These are phyloP conservation scores for Acinonyx jubatus DNA, from an alignment of 2,113 vertebrate genomes.

Conservation along the genomic window DNA sequence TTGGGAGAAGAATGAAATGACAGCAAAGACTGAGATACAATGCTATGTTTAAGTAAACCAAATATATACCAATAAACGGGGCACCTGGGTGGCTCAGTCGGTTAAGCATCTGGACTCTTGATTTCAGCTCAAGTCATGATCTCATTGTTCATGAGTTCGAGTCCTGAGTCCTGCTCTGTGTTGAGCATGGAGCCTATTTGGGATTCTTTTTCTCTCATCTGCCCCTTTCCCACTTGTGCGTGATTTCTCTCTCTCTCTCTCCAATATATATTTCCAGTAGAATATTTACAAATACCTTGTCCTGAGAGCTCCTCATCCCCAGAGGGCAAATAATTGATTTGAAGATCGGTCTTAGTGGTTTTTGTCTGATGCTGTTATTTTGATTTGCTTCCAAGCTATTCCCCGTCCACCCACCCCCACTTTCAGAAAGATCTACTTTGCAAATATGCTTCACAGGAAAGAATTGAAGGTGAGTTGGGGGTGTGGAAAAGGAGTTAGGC, in stretches of 20 bases:
- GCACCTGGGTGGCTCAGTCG: too few species aligned
- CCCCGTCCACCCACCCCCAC: neutral
- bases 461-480: neutral
- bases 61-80: neutral
- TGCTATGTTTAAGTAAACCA: neutral
- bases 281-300: neutral
- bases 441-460: neutral
- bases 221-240: too few species aligned
- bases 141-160: too few species aligned
- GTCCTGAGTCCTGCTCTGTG: too few species aligned
- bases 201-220: too few species aligned
- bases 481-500: neutral
- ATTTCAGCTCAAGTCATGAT: too few species aligned
- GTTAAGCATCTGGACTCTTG: too few species aligned
- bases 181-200: too few species aligned
- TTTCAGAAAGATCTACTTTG: neutral
- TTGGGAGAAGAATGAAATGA: neutral
- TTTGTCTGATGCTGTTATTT: constrained; percentile 38
- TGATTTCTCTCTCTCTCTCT: too few species aligned
- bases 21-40: neutral
- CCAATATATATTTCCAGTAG: neutral
- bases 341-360: constrained; percentile 54
- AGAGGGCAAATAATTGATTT: constrained; percentile 41
- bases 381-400: constrained; percentile 34
- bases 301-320: neutral